Base-by-base conservation (phyloP, 2,113 vertebrate genomes). In the Oncorhynchus masou region DNA sequence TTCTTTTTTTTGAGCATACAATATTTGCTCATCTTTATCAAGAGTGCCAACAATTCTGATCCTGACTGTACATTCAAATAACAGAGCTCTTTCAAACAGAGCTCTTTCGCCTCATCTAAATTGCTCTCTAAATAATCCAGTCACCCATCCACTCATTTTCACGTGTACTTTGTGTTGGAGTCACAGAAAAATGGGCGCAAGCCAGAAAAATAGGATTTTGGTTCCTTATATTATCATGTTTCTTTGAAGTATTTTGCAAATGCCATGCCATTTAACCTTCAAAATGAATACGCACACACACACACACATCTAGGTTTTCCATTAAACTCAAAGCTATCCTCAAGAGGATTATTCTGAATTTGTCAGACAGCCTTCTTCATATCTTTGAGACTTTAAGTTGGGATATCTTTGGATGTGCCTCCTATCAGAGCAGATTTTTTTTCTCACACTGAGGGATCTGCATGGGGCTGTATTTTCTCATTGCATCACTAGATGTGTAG, bases 301-400 rank as follows among this genome's bases (percentile, higher is more conserved):
- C 45, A 45, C 59, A 27, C 69, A 71, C 22, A 54, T 19, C 22
- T 19, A 15, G 2, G 45, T 78, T 79, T 79, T 29, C 76, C 77
- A 88, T 84, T 90, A 88, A 91, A 86, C 82, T 84, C 82, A 59
- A 66, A 79, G 81, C 78, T 66, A 88, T 86, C 73, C 85, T 89
- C 82, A 84, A 89, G 88, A 86, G 88, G 86, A 90, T 89, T 89
- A 89, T 91, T 90, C 82, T 81, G 84, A 91, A 88, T 90, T 88
- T 81, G 81, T 83, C 79, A 84, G 82, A 76, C 83, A 85, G 81
- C 81, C 39, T 78, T 86, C 81, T 84, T 87, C 85, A 80, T 86
- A 73, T 85, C 86, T 85, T 75, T 87, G 82, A 69, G 82, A 86
- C 80, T 89, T 86, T 85, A 84, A 90, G 86, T 90, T 83, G 80